phyloP scores from a whole-genome alignment of 2,888 invertebrate genomes.

The Acrobasis suavella region DNA sequence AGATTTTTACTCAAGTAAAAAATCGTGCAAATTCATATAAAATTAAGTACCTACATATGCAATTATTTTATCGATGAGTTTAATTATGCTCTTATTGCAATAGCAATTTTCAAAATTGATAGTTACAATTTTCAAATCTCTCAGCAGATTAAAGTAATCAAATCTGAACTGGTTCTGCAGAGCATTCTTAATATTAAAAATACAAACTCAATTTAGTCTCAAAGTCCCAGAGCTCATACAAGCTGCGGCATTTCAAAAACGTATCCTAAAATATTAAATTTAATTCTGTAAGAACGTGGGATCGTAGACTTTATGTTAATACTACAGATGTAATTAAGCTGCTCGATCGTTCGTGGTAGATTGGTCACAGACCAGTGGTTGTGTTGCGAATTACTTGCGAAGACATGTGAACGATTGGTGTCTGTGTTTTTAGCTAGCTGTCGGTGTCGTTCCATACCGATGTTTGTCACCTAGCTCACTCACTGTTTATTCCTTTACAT shows the following conservation, averaged over 20 bases:
- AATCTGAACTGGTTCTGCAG: slow-evolving; percentile 3
- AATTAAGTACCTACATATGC: too few species aligned
- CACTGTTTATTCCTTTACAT: neutral
- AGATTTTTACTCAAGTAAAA: too few species aligned
- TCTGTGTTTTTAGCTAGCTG: neutral
- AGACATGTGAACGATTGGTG: neutral
- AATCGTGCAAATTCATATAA: too few species aligned
- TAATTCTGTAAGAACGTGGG: neutral
- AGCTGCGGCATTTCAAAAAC: slow-evolving; percentile 14
- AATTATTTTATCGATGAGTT: too few species aligned
- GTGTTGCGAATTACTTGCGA: too few species aligned
- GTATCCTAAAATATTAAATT: slow-evolving; percentile 13
- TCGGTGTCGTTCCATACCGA: neutral
- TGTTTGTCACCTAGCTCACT: neutral
- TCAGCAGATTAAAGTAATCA: neutral
- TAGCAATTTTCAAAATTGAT: neutral
- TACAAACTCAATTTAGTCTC: slow-evolving; percentile 15
- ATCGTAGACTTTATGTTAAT: neutral
- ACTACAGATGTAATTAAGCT: neutral
- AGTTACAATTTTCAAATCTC: neutral
- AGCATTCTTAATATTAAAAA: slow-evolving; percentile 15
- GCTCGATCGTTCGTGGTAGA: neutral
- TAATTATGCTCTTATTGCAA: neutral
- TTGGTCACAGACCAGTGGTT: neutral
- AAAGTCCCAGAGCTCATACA: slow-evolving; percentile 19